Base-by-base conservation (phyloP, 2,888 invertebrate species). In the Hydraecia micacea region DNA sequence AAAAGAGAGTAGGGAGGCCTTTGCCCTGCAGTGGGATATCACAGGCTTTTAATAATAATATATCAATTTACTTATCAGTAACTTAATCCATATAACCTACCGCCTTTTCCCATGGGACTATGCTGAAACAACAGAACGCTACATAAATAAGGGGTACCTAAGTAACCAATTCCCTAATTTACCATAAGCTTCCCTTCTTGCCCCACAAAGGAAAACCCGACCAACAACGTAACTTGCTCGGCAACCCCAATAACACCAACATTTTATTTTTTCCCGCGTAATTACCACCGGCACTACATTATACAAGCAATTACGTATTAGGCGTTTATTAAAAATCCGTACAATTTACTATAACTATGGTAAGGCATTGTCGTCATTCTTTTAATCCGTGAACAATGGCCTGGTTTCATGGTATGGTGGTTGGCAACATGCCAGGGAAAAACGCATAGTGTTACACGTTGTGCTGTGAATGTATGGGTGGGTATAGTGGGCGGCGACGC, bases 371-470 rank as follows among this genome's bases (percentile, higher is more conserved):
- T 81, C 79, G 69, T 84, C 76, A 85, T 83, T 78, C 72, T 82
- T 80, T 87, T 88, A 89, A 91, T 87, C 85, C 85, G 75, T 85
- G 86, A 83, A 88, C 87, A 87, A 87, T 88, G 89, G 79, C 88
- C 85, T 88, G 87, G 84, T 87, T 91, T 88, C 85, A 86, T 87
- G 86, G 80, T 78, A 75, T 80, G 81, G 77, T 77, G 58, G 79
- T 62, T 91, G 91, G 91, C 88, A 68, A 21, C 18, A 15, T 73
- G 90, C 91, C 91, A 91, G 84, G 66, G 76, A 84, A 88, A 88
- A 90, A 89, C 89, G 90, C 90, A 91, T 89, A 89, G 84, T 63
- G 84, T 83, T 87, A 86, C 84, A 87, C 85, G 71, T 77, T 63
- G 72, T 55, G 49, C 70, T 69, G 21, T 58, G 71, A 83, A 88